Evolutionary conservation across 1,140 invertebrate species (phyloP).

Genomic region (Gonatopus flavifemur): DNA sequence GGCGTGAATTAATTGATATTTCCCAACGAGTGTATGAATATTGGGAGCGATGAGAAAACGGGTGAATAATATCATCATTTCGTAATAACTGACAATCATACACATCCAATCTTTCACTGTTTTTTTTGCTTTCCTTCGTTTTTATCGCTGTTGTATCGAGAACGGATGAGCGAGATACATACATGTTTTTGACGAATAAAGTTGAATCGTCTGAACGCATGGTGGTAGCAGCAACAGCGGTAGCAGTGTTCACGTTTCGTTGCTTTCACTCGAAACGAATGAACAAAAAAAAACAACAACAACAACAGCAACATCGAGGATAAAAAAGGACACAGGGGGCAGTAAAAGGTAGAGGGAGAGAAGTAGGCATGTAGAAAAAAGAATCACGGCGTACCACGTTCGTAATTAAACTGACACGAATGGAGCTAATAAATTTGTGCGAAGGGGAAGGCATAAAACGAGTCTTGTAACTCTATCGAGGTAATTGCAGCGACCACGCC

Average conservation of each 20-base stretch:
- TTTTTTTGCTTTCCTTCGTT: no score
- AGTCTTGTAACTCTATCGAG: constrained; percentile 55
- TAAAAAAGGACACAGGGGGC: background rate
- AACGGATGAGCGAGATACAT: background rate
- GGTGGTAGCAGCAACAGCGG: background rate
- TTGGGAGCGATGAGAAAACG: no score
- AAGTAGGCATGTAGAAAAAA: constrained; percentile 13
- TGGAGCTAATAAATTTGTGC: constrained; percentile 51
- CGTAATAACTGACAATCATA: no score
- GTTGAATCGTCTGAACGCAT: background rate
- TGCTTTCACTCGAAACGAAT: constrained; percentile 9
- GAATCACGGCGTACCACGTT: constrained; percentile 30
- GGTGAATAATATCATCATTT: no score
- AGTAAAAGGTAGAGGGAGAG: background rate
- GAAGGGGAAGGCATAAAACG: constrained; percentile 47
- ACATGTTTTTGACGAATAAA: background rate
- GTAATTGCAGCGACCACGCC: constrained; percentile 52
- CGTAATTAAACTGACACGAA: constrained; percentile 54
- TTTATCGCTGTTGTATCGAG: no score
- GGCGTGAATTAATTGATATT: no score
- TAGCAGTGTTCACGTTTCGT: no score
- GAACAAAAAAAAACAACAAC: no score
- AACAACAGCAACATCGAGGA: background rate
- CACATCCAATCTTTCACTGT: no score
- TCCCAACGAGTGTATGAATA: no score